These are phyloP conservation scores for Macropodus opercularis DNA, from an alignment of 2,797 vertebrate genomes.

Conservation along the genomic window DNA sequence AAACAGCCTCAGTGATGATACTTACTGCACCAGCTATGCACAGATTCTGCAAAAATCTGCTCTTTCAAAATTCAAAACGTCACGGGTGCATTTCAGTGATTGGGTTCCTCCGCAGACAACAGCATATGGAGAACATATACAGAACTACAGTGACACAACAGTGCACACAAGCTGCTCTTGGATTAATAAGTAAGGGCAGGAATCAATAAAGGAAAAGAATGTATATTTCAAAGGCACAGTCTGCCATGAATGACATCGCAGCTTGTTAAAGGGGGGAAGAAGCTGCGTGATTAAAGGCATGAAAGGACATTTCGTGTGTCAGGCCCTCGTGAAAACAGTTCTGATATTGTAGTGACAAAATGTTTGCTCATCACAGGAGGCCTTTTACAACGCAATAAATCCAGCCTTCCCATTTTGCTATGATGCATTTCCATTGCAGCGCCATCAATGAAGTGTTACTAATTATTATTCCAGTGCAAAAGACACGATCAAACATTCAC, in stretches of 20 bases:
- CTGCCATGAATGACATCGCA: neutral
- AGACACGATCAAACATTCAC: constrained; percentile 51
- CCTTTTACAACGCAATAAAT: constrained; percentile 7
- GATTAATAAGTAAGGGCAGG: too few species aligned
- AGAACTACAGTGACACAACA: too few species aligned
- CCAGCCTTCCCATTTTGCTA: neutral
- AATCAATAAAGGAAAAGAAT: too few species aligned
- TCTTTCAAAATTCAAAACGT: too few species aligned
- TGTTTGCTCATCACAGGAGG: constrained; percentile 28
- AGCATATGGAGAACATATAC: too few species aligned
- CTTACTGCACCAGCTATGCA: too few species aligned
- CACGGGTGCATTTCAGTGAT: too few species aligned
- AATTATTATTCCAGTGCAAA: constrained; percentile 31
- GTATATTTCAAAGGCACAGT: too few species aligned
- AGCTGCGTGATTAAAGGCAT: neutral
- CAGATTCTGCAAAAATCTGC: too few species aligned
- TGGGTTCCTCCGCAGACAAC: too few species aligned
- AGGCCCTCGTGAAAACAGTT: constrained; percentile 2
- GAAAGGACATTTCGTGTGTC: neutral
- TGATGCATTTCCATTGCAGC: constrained; percentile 11
- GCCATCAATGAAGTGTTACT: constrained; percentile 10
- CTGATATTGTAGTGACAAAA: neutral
- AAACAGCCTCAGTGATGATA: too few species aligned
- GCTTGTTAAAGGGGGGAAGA: neutral
- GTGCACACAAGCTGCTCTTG: too few species aligned